Conservation (phyloP, 1,140 invertebrate genomes). For the Aphelinus atriplicis region DNA sequence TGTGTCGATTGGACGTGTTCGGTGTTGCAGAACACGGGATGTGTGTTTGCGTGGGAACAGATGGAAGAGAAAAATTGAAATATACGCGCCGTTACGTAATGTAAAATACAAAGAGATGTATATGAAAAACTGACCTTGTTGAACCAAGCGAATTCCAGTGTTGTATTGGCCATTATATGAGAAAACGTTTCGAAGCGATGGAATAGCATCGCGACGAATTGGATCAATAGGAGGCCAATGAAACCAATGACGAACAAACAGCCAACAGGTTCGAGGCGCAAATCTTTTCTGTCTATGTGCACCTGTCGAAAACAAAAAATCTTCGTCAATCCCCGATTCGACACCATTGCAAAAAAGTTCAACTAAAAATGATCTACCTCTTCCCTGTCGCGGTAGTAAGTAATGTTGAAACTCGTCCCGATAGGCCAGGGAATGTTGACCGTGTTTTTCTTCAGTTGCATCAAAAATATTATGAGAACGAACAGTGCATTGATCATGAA, state of each 20-base stretch:
- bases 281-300: slow-evolving; percentile 66
- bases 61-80: too few relatives aligned
- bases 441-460: slow-evolving; percentile 80
- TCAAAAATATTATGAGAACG: slow-evolving; percentile 80
- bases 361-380: slow-evolving; percentile 51
- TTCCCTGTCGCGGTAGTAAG: slow-evolving; percentile 63
- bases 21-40: too few relatives aligned
- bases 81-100: too few relatives aligned
- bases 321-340: background rate
- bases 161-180: slow-evolving; percentile 79
- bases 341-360: background rate
- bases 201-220: slow-evolving; percentile 86
- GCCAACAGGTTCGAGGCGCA: slow-evolving; percentile 72
- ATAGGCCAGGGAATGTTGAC: slow-evolving; percentile 79
- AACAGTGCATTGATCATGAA: slow-evolving; percentile 87
- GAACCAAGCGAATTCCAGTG: slow-evolving; percentile 43
- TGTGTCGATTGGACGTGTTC: too few relatives aligned
- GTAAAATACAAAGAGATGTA: background rate
- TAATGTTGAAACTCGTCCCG: slow-evolving; percentile 74
- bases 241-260: slow-evolving; percentile 59
- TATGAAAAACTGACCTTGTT: slow-evolving; percentile 44
- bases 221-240: slow-evolving; percentile 71
- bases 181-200: slow-evolving; percentile 86
- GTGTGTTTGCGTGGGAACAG: too few relatives aligned
- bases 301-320: slow-evolving; percentile 49